phyloP scores from a whole-genome alignment of 2,888 invertebrate genomes.

The Aphidoletes aphidimyza region DNA sequence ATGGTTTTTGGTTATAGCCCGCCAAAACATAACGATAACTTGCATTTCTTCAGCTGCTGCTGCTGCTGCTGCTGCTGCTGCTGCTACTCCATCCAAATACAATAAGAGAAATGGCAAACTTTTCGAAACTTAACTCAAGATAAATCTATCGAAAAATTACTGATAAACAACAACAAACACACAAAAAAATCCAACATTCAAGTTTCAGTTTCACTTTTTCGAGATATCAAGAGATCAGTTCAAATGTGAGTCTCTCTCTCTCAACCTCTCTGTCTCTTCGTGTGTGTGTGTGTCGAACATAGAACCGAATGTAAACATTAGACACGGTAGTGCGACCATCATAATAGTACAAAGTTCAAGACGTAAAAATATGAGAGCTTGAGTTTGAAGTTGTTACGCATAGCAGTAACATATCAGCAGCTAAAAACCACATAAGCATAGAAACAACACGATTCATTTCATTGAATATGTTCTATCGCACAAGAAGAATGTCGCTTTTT shows the following conservation, averaged over 20 bases:
- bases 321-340: constrained; percentile 23
- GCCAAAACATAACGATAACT: constrained; percentile 13
- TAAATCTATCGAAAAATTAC: constrained; percentile 15
- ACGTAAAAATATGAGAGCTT: not conserved
- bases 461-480: not conserved
- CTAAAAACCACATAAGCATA: not conserved
- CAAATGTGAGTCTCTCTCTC: too few relatives aligned
- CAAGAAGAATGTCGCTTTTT: not conserved
- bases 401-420: not conserved
- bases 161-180: not conserved
- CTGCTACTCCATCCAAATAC: not conserved
- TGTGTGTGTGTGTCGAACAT: not conserved
- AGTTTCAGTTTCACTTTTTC: constrained; percentile 35
- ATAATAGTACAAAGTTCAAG: not conserved
- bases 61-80: too few relatives aligned
- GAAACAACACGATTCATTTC: not conserved
- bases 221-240: not conserved
- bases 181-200: not conserved
- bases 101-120: not conserved
- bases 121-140: constrained; percentile 1
- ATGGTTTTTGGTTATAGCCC: not conserved
- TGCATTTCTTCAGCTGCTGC: not conserved
- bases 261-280: too few relatives aligned
- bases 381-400: not conserved
- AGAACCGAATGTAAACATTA: constrained; percentile 3